Conservation (phyloP, 2,888 invertebrate genomes). For the Trypoxylon attenuatum region DNA sequence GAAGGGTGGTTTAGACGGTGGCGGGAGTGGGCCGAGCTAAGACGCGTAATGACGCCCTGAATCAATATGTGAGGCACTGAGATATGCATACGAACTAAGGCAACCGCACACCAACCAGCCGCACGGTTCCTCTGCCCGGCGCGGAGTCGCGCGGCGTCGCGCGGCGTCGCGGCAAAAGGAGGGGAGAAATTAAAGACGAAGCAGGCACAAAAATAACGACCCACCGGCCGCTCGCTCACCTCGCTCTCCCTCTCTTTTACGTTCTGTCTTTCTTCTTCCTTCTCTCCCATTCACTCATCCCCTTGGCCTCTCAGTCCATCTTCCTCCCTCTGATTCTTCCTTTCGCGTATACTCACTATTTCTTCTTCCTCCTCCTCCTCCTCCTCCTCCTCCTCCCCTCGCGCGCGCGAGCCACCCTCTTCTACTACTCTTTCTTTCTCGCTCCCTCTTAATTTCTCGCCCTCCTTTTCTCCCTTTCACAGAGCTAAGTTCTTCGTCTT, state of each 20-base stretch:
- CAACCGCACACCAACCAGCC: slow-evolving; percentile 65
- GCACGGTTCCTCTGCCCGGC: slow-evolving; percentile 54
- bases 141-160: slow-evolving; percentile 56
- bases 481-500: slow-evolving; percentile 6
- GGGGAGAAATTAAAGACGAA: slow-evolving; percentile 74
- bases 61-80: slow-evolving; percentile 75
- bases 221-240: slow-evolving; percentile 53
- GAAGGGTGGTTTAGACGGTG: slow-evolving; percentile 56
- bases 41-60: slow-evolving; percentile 75
- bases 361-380: slow-evolving; percentile 20
- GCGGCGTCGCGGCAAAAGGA: slow-evolving; percentile 59
- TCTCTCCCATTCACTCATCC: slow-evolving; percentile 20
- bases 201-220: slow-evolving; percentile 75
- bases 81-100: slow-evolving; percentile 75
- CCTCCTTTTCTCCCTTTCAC: slow-evolving; percentile 16
- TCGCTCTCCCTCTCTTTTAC: slow-evolving; percentile 19
- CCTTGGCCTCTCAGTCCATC: slow-evolving; percentile 19
- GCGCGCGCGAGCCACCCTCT: no score
- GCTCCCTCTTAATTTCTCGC: slow-evolving; percentile 14
- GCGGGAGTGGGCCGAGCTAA: slow-evolving; percentile 70
- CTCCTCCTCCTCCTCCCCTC: slow-evolving; percentile 20
- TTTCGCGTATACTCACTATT: no score
- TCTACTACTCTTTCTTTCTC: slow-evolving; percentile 23
- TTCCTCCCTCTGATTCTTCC: slow-evolving; percentile 15
- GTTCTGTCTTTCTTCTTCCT: slow-evolving; percentile 7